These are phyloP conservation scores for Drosophila tani DNA, from an alignment of 1,140 invertebrate species.

Conservation along the genomic window DNA sequence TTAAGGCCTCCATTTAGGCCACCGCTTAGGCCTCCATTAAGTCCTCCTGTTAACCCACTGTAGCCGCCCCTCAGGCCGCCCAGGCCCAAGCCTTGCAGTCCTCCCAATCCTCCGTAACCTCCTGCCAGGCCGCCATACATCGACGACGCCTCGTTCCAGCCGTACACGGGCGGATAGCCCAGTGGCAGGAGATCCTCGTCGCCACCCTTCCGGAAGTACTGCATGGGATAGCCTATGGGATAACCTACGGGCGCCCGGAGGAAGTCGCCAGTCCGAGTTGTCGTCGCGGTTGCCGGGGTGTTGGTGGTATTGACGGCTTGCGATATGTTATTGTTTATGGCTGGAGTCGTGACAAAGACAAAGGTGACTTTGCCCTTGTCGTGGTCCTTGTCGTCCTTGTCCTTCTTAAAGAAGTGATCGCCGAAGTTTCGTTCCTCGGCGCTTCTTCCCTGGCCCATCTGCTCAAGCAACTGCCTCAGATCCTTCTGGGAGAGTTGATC, in stretches of 20 bases:
- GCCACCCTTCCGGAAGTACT: constrained; percentile 44
- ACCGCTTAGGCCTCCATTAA: not conserved
- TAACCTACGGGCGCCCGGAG: constrained; percentile 17
- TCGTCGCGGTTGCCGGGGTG: fast-evolving
- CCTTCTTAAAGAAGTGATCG: not conserved
- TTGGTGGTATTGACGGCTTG: not conserved
- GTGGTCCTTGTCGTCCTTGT: not conserved
- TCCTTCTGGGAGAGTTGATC: not conserved
- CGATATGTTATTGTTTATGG: not conserved
- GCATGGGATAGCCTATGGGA: constrained; percentile 19
- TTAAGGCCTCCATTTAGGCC: not conserved
- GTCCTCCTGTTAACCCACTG: not conserved
- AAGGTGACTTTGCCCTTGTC: too few relatives aligned
- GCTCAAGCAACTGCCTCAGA: not conserved
- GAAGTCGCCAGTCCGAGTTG: not conserved
- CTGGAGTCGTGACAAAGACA: too few relatives aligned
- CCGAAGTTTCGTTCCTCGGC: not conserved
- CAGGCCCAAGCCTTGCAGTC: not conserved
- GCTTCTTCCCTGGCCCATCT: not conserved
- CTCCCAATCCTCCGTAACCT: not conserved
- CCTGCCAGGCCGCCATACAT: constrained; percentile 21
- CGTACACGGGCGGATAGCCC: constrained; percentile 27
- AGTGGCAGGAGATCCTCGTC: constrained; percentile 9
- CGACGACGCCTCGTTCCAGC: constrained; percentile 8
- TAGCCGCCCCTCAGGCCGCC: not conserved